phyloP scores from a whole-genome alignment of 2,888 invertebrate genomes.

The Campaea margaritaria region DNA sequence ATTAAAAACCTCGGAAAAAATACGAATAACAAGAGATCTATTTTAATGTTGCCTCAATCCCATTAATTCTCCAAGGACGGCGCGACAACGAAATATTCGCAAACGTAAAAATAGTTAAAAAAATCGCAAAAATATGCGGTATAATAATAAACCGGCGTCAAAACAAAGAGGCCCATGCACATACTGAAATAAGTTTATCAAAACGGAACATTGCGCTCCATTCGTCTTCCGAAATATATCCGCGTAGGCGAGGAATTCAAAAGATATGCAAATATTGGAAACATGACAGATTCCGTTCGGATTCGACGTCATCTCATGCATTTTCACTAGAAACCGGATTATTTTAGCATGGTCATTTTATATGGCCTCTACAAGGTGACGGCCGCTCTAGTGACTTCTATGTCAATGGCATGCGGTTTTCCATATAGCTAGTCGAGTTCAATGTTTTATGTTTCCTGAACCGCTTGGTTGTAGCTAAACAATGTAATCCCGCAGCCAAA shows the following conservation, averaged over 20 bases:
- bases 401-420: conserved; percentile 5
- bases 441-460: too few species aligned
- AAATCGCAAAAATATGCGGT: conserved; percentile 8
- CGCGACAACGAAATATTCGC: background rate
- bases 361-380: conserved; percentile 18
- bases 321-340: conserved; percentile 37
- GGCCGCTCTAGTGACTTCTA: conserved; percentile 25
- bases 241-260: conserved; percentile 37
- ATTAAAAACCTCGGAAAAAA: background rate
- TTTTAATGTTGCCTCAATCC: background rate
- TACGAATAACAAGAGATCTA: background rate
- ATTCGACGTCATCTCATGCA: conserved; percentile 39
- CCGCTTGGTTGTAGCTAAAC: too few species aligned
- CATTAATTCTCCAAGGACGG: background rate
- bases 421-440: too few species aligned
- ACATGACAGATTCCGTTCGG: conserved; percentile 38
- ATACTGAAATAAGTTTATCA: conserved; percentile 17
- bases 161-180: background rate
- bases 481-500: too few species aligned
- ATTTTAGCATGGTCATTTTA: conserved; percentile 10
- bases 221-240: conserved; percentile 39
- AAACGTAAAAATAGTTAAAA: conserved; percentile 3
- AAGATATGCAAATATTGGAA: conserved; percentile 31
- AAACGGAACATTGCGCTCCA: conserved; percentile 38
- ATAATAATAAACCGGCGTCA: conserved; percentile 18